A percentile compares a stretch with the other conserved stretches of the same genome.
Evolutionary conservation across 2,113 vertebrate genomes (phyloP).

Genomic region (Empidonax alnorum): DNA sequence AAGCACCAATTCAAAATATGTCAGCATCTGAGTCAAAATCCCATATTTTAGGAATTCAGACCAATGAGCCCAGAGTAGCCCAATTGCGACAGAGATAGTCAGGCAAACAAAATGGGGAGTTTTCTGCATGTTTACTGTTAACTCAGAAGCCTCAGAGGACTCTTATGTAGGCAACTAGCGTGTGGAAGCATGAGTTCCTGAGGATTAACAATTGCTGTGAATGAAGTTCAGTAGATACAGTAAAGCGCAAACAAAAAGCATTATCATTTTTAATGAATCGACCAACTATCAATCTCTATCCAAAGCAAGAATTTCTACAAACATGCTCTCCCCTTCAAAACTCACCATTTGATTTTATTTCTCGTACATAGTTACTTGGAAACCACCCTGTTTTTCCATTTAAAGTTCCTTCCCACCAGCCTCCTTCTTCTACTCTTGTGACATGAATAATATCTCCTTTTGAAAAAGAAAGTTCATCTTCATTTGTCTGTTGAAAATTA

Average conservation of each 20-base stretch:
- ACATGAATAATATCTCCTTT: constrained; percentile 96
- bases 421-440: constrained; percentile 93
- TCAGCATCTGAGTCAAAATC: neutral
- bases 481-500: constrained; percentile 97
- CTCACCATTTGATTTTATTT: constrained; percentile 93
- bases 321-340: neutral
- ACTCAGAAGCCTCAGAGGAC: neutral
- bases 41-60: neutral
- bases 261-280: neutral
- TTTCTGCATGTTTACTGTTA: neutral
- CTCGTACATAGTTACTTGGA: constrained; percentile 97
- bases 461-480: constrained; percentile 94
- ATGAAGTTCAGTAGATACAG: neutral
- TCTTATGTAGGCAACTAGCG: neutral
- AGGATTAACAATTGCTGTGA: neutral
- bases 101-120: neutral
- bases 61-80: neutral
- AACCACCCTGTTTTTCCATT: constrained; percentile 95
- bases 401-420: constrained; percentile 96
- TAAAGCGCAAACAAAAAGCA: neutral
- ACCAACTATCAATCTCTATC: neutral
- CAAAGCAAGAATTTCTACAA: neutral
- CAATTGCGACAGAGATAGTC: neutral
- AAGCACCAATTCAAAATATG: neutral
- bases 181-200: neutral